Evolutionary conservation across 2,113 vertebrate species (phyloP), one percentile per base, ranked within the genome.

Genomic region (crab-eating macaque (Macaca fascicularis)): DNA sequence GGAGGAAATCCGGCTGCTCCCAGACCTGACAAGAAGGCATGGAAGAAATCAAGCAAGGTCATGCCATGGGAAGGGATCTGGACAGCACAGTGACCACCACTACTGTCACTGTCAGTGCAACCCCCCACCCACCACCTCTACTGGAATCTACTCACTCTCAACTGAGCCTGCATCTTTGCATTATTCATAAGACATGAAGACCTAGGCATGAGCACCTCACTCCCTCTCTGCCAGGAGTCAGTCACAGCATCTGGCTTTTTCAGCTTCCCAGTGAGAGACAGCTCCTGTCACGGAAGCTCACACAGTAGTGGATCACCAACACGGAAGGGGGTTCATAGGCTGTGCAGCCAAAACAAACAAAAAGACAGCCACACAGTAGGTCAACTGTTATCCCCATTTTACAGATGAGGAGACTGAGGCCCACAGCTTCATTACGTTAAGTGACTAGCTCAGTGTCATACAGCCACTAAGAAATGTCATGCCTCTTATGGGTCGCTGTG

Each of bases 71-170:
- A 19, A 83, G 67, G 67, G 27, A 61, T 88, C 38, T 75, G 48
- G 69, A 80, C 40, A 23, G 8, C 16, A 67, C 4, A 2, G 50
- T 59, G 74, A 50, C 55, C 57, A 20, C n/a, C 32, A 32, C 16
- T 43, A 14, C 6, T 8, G 19, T 23, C 52, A 22, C 1, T 1
- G n/a, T 25, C 87, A 48, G 43, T 1, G 23, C 22, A 19, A 3
- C n/a, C 48, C 30, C 38, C 40, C 25, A 17, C 61, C 59, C 30
- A 3, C 4, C 0, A 5, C 13, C 30, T 69, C 89, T 30, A 0
- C 69, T 22, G 25, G 50, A 40, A 13, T 1, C n/a, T n/a, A n/a
- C n/a, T n/a, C 23, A 69, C 19, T 48, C 67, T 93, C 57, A 20
- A 0, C 57, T 3, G 3, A 11, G 67, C 57, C 74, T 40, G 30